Conservation (phyloP, 64 coral and sea anemone species). For the Cladopsammia gracilis region DNA sequence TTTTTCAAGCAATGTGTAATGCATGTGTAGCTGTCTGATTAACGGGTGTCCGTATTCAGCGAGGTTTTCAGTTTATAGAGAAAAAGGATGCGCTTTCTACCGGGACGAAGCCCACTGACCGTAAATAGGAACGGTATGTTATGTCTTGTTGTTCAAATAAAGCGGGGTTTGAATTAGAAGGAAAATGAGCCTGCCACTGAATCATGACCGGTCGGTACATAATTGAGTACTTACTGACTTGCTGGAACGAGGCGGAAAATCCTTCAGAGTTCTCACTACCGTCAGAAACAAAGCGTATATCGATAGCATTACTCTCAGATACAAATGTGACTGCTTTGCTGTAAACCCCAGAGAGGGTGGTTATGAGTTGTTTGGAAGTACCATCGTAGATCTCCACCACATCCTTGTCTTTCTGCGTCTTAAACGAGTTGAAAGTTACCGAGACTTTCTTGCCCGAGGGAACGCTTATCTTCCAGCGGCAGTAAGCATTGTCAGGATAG, state of each 20-base stretch:
- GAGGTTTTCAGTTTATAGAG: too few relatives aligned
- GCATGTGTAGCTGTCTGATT: too few relatives aligned
- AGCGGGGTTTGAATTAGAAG: too few relatives aligned
- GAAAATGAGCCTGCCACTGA: too few relatives aligned
- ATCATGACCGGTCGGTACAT: neutral
- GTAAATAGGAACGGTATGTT: too few relatives aligned
- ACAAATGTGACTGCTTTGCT: conserved; percentile 75
- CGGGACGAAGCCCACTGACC: too few relatives aligned
- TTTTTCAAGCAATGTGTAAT: too few relatives aligned
- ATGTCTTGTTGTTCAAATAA: too few relatives aligned
- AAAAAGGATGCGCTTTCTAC: too few relatives aligned
- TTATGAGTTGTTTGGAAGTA: conserved; percentile 49
- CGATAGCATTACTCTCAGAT: conserved; percentile 81
- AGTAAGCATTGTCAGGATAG: conserved; percentile 91
- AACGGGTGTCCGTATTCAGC: too few relatives aligned
- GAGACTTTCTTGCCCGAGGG: conserved; percentile 84
- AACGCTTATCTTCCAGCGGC: conserved; percentile 97
- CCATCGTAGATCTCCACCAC: conserved; percentile 87
- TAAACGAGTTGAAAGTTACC: conserved; percentile 81
- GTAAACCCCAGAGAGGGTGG: conserved; percentile 84
- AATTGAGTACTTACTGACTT: conserved; percentile 85
- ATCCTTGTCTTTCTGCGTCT: conserved; percentile 65
- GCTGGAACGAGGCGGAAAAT: conserved; percentile 83
- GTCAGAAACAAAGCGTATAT: conserved; percentile 88
- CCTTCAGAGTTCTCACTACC: conserved; percentile 58